These are phyloP conservation scores for Xanthorhoe designata DNA, from an alignment of 2,888 invertebrate species.

Conservation along the genomic window DNA sequence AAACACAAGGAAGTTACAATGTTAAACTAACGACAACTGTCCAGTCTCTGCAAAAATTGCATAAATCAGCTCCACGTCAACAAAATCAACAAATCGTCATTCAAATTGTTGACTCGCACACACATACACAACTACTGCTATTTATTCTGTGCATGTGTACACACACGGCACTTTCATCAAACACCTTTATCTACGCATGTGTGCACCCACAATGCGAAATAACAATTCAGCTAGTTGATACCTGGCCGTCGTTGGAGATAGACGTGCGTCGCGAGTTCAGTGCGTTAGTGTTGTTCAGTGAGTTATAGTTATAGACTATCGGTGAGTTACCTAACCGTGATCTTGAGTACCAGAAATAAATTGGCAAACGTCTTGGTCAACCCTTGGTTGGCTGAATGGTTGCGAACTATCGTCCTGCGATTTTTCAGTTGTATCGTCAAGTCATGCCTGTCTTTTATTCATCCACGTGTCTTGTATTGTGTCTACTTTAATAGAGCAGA, in stretches of 20 bases:
- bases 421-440: conserved; percentile 21
- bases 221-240: conserved; percentile 72
- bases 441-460: conserved; percentile 20
- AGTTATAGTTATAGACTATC: conserved; percentile 59
- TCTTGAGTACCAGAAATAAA: conserved; percentile 72
- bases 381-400: conserved; percentile 62
- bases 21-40: not conserved
- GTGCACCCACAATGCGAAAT: conserved; percentile 57
- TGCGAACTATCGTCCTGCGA: conserved; percentile 21
- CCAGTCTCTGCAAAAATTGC: conserved; percentile 23
- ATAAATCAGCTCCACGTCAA: conserved; percentile 33
- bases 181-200: conserved; percentile 50
- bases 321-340: conserved; percentile 72
- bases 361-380: conserved; percentile 68
- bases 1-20: not conserved
- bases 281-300: conserved; percentile 70
- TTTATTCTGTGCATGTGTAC: conserved; percentile 31
- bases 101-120: conserved; percentile 57
- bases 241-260: conserved; percentile 53
- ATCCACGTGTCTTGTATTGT: conserved; percentile 13
- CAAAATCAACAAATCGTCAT: conserved; percentile 54
- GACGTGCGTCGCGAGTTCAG: conserved; percentile 59
- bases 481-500: not conserved
- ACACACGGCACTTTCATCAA: conserved; percentile 61
- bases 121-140: conserved; percentile 36